These are phyloP conservation scores for Colaptes auratus DNA, from an alignment of 2,113 vertebrate species.

Conservation along the genomic window DNA sequence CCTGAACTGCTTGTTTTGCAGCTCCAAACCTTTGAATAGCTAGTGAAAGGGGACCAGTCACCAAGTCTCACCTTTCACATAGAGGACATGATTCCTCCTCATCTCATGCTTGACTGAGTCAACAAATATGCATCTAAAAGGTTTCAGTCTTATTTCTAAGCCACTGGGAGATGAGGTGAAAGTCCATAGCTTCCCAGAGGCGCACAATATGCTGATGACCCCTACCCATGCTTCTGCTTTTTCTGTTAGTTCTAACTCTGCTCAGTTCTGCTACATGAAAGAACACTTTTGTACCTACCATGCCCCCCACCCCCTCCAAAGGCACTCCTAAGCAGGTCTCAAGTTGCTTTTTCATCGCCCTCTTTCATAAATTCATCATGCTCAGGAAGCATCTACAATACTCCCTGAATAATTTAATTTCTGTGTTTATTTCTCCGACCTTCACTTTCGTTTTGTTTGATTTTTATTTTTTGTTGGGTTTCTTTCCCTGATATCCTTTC, in stretches of 20 bases:
- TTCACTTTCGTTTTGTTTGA: no score
- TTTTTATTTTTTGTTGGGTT: no score
- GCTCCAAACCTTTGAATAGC: not conserved
- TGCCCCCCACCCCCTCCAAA: not conserved
- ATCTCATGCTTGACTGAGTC: not conserved
- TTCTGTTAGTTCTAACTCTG: not conserved
- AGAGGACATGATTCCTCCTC: not conserved
- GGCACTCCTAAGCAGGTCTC: not conserved
- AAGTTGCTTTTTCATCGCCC: not conserved
- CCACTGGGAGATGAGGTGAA: not conserved
- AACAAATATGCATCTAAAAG: not conserved
- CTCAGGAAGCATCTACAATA: not conserved
- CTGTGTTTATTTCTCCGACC: not conserved
- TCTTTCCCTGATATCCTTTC: not conserved
- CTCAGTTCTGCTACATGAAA: not conserved
- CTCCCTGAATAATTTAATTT: not conserved
- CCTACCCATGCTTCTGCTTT: not conserved
- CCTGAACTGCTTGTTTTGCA: not conserved
- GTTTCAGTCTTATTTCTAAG: not conserved
- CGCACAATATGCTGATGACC: accelerated
- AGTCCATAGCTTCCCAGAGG: not conserved
- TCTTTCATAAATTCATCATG: not conserved
- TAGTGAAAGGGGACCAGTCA: not conserved
- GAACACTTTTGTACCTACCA: not conserved
- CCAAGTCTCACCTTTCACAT: not conserved